A percentile compares a stretch with the other conserved stretches of the same genome.
phyloP scores from a whole-genome alignment of 2,888 invertebrate genomes.

The Merodon equestris region DNA sequence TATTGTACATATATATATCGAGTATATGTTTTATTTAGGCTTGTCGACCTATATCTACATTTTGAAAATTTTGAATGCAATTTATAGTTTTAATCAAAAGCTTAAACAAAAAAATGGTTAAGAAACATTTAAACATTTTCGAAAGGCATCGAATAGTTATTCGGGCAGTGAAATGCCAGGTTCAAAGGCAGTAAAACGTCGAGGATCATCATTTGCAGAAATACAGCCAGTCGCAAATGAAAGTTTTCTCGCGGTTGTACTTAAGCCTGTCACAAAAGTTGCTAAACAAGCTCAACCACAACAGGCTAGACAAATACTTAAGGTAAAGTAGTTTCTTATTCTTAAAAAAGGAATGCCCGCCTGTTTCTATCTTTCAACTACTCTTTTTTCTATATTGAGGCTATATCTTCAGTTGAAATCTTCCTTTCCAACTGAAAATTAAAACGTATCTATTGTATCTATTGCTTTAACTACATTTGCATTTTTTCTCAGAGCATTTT shows the following conservation, averaged over 20 bases:
- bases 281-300: conserved; percentile 76
- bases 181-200: conserved; percentile 64
- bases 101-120: too few relatives aligned
- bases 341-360: neutral
- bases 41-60: too few relatives aligned
- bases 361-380: conserved; percentile 19
- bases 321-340: conserved; percentile 74
- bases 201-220: conserved; percentile 78
- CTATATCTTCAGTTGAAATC: neutral
- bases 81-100: too few relatives aligned
- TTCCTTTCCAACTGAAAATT: neutral
- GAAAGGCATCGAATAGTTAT: too few relatives aligned
- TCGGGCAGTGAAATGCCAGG: too few relatives aligned
- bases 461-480: conserved; percentile 7
- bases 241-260: conserved; percentile 82
- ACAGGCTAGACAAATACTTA: conserved; percentile 74
- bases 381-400: too few relatives aligned
- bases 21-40: too few relatives aligned
- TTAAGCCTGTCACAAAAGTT: conserved; percentile 82
- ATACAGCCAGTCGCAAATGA: conserved; percentile 80
- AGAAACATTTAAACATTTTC: too few relatives aligned
- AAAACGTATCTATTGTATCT: too few relatives aligned
- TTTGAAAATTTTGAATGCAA: too few relatives aligned
- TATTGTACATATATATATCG: too few relatives aligned
- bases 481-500: too few relatives aligned